phyloP scores from a whole-genome alignment of 2,888 invertebrate species.

The Gerris lacustris region DNA sequence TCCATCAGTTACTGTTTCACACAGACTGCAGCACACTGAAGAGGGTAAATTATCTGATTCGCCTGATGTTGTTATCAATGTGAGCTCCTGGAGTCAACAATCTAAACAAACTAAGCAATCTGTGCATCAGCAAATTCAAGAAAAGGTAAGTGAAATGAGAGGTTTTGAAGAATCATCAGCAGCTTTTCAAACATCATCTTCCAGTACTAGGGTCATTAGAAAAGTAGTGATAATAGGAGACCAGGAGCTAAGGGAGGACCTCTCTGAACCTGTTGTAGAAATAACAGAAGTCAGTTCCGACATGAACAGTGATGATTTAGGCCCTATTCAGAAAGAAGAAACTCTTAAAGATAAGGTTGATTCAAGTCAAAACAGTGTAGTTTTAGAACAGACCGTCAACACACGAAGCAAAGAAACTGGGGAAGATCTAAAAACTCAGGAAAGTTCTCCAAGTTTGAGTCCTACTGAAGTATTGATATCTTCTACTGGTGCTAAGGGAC shows the following conservation, averaged over 20 bases:
- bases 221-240: conserved; percentile 20
- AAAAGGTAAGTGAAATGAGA: not conserved
- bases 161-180: not conserved
- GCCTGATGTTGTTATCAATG: conserved; percentile 4
- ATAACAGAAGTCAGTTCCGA: conserved; percentile 18
- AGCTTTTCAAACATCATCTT: not conserved
- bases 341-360: too few species aligned
- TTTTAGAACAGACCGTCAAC: too few species aligned
- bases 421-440: too few species aligned
- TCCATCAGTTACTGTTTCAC: conserved; percentile 2
- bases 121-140: not conserved
- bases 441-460: too few species aligned
- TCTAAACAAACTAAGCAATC: not conserved
- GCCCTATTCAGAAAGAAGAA: not conserved
- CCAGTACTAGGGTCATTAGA: conserved; percentile 13
- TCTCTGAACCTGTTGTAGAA: conserved; percentile 20
- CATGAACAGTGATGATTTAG: not conserved
- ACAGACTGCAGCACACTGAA: not conserved
- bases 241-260: conserved; percentile 14
- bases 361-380: too few species aligned
- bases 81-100: not conserved
- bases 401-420: too few species aligned
- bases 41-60: not conserved
- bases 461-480: too few species aligned
- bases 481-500: not conserved